Evolutionary conservation across 2,113 vertebrate species (phyloP).

Genomic region (Empidonax alnorum): DNA sequence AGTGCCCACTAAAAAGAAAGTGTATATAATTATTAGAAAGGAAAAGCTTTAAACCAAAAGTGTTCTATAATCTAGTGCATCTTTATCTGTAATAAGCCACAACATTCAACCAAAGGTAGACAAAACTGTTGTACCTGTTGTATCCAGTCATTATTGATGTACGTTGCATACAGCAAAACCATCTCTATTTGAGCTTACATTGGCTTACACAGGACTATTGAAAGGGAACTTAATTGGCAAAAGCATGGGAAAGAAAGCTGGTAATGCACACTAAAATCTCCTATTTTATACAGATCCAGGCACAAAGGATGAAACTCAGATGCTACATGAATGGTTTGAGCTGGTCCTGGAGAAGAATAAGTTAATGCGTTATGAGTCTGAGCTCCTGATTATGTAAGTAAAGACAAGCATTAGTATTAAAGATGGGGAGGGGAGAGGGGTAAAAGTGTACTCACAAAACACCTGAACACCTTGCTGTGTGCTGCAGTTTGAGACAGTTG

Average conservation of each 20-base stretch:
- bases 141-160: background rate
- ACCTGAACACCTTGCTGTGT: background rate
- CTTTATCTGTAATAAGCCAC: background rate
- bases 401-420: constrained; percentile 1
- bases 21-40: background rate
- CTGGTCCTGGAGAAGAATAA: constrained; percentile 95
- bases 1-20: background rate
- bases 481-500: background rate
- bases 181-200: background rate
- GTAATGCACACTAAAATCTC: constrained; percentile 55
- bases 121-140: background rate
- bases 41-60: background rate
- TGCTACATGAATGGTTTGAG: constrained; percentile 92
- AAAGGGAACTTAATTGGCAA: background rate
- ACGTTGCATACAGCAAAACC: background rate
- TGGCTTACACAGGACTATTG: background rate
- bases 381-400: constrained; percentile 86
- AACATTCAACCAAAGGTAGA: background rate
- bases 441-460: background rate
- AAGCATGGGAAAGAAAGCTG: constrained; percentile 11
- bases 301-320: constrained; percentile 81
- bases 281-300: constrained; percentile 80
- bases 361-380: constrained; percentile 89
- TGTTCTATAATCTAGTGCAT: background rate
- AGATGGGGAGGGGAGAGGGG: background rate